Conservation (phyloP, 2,113 vertebrate genomes). For the Plotosus lineatus region DNA sequence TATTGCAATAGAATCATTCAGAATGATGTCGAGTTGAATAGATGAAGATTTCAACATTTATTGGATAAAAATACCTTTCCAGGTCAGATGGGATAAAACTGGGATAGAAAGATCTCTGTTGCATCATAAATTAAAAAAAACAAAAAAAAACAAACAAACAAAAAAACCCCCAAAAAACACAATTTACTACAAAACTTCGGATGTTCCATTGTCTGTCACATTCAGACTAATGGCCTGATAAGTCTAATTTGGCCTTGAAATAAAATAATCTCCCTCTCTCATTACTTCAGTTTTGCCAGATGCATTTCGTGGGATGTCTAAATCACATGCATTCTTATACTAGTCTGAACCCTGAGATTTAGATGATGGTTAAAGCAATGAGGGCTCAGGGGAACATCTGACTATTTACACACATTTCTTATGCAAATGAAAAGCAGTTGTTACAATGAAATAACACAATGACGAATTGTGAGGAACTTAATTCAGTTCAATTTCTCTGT, state of each 20-base stretch:
- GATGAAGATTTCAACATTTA: constrained; percentile 26
- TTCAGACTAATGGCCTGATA: neutral
- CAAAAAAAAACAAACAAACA: neutral
- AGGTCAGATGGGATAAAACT: neutral
- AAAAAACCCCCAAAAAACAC: too few species aligned
- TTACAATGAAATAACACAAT: neutral
- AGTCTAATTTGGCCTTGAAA: constrained; percentile 2
- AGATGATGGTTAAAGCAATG: neutral
- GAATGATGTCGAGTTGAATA: constrained; percentile 2
- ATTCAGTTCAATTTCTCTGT: neutral
- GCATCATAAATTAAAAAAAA: constrained; percentile 14
- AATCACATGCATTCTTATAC: neutral
- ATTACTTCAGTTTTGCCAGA: neutral
- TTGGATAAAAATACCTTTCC: constrained; percentile 23
- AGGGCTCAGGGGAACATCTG: neutral
- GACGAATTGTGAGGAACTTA: neutral
- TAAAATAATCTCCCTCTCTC: neutral
- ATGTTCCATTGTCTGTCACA: neutral
- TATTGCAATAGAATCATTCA: constrained; percentile 19
- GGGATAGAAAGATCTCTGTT: neutral
- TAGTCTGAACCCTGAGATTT: neutral
- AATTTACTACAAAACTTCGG: neutral
- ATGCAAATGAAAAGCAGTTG: neutral
- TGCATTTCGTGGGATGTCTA: neutral
- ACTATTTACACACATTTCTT: neutral